Evolutionary conservation across 1,140 invertebrate genomes (phyloP).

Genomic region (Leguminivora glycinivorella): DNA sequence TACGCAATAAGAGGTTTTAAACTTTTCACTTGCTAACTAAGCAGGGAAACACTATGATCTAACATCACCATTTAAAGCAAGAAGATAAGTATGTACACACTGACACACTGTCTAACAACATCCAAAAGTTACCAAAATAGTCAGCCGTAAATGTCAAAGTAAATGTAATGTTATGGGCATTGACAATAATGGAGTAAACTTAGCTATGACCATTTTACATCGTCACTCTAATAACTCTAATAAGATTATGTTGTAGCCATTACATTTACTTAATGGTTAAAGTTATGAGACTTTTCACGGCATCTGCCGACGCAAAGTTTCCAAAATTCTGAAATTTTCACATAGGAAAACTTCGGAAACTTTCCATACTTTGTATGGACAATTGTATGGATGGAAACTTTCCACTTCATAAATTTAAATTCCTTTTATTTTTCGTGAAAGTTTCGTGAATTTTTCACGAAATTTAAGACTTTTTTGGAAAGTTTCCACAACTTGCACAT

Average conservation of each 20-base stretch:
- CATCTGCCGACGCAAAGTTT: too few species aligned
- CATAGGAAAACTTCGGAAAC: too few species aligned
- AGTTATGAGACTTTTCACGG: too few species aligned
- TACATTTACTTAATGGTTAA: too few species aligned
- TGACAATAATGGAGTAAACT: not conserved
- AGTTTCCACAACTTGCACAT: too few species aligned
- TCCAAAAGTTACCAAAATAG: not conserved
- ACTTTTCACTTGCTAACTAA: not conserved
- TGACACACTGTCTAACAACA: not conserved
- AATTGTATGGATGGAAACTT: too few species aligned
- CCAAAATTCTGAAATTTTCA: too few species aligned
- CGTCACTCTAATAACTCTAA: not conserved
- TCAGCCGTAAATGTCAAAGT: not conserved
- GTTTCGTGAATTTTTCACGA: too few species aligned
- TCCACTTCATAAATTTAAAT: too few species aligned
- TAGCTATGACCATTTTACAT: not conserved
- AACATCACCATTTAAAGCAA: not conserved
- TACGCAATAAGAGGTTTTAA: not conserved
- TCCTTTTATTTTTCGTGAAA: too few species aligned
- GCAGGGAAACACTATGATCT: not conserved
- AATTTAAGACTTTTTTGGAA: too few species aligned
- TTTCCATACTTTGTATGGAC: too few species aligned
- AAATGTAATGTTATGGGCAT: not conserved
- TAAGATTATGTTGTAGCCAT: not conserved
- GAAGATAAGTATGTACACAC: not conserved